phyloP scores from a whole-genome alignment of 2,113 vertebrate genomes.

The Brachirus orientalis region DNA sequence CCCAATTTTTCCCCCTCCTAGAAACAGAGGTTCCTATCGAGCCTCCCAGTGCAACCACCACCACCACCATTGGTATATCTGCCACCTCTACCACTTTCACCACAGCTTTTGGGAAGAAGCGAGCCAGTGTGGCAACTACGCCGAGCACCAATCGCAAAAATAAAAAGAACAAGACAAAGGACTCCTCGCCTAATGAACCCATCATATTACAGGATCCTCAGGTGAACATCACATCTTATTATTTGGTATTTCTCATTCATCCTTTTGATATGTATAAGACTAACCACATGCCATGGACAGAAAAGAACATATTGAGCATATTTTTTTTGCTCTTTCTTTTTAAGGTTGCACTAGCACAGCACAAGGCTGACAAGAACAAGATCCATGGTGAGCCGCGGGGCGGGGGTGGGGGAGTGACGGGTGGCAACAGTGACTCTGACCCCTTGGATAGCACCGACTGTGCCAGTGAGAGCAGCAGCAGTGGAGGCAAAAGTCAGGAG shows the following conservation, averaged over 20 bases:
- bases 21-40: slow-evolving; percentile 96
- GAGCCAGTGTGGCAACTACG: slow-evolving; percentile 92
- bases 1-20: slow-evolving; percentile 53
- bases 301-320: not conserved
- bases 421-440: slow-evolving; percentile 96
- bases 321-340: not conserved
- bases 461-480: slow-evolving; percentile 94
- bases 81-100: slow-evolving; percentile 97
- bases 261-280: not conserved
- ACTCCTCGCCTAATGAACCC: slow-evolving; percentile 88
- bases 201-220: slow-evolving; percentile 96
- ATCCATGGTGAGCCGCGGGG: slow-evolving; percentile 95
- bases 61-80: slow-evolving; percentile 98
- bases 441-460: slow-evolving; percentile 96
- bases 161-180: slow-evolving; percentile 99
- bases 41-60: slow-evolving; percentile 98
- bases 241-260: not conserved
- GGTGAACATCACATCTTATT: slow-evolving; percentile 30
- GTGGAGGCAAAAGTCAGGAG: slow-evolving; percentile 95
- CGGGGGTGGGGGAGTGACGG: slow-evolving; percentile 85
- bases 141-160: slow-evolving; percentile 96
- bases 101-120: slow-evolving; percentile 95
- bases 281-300: not conserved
- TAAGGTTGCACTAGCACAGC: slow-evolving; percentile 91
- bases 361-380: slow-evolving; percentile 98